Percentiles rank a stretch among this genome's conserved stretches.
These are phyloP conservation scores for Sminthurides bifidus DNA, from an alignment of 1,140 invertebrate genomes.

Conservation along the genomic window DNA sequence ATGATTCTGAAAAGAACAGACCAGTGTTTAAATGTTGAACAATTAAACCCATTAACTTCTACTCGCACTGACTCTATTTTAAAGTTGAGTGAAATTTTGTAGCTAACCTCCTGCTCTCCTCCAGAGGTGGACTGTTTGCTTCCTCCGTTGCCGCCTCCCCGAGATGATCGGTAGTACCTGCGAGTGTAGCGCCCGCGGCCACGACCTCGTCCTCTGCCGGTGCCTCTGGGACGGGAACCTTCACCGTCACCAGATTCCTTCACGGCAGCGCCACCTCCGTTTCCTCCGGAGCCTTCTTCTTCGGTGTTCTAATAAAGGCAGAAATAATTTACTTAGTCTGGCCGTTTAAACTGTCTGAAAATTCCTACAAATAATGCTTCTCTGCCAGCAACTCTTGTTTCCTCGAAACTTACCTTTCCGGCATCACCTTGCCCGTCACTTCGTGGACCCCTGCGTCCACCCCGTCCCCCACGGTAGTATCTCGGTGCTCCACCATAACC, in stretches of 20 bases:
- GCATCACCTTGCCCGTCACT: constrained; percentile 19
- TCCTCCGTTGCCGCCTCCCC: constrained; percentile 13
- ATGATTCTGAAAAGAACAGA: background rate
- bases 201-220: constrained; percentile 35
- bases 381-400: too few species aligned
- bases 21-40: too few species aligned
- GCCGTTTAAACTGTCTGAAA: background rate
- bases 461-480: constrained; percentile 33
- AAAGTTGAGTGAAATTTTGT: too few species aligned
- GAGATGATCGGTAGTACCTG: constrained; percentile 46
- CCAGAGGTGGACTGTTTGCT: constrained; percentile 2
- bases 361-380: background rate
- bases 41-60: too few species aligned
- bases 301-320: constrained; percentile 32
- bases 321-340: background rate
- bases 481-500: constrained; percentile 32
- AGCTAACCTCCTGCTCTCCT: constrained; percentile 21
- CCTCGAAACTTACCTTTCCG: constrained; percentile 14
- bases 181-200: constrained; percentile 40
- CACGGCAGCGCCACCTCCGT: constrained; percentile 10
- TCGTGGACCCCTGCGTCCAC: constrained; percentile 27
- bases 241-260: constrained; percentile 33
- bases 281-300: constrained; percentile 34
- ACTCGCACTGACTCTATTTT: too few species aligned
- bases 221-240: constrained; percentile 18